Evolutionary conservation across 2,113 vertebrate genomes (phyloP).

Genomic region (Lepus europaeus): DNA sequence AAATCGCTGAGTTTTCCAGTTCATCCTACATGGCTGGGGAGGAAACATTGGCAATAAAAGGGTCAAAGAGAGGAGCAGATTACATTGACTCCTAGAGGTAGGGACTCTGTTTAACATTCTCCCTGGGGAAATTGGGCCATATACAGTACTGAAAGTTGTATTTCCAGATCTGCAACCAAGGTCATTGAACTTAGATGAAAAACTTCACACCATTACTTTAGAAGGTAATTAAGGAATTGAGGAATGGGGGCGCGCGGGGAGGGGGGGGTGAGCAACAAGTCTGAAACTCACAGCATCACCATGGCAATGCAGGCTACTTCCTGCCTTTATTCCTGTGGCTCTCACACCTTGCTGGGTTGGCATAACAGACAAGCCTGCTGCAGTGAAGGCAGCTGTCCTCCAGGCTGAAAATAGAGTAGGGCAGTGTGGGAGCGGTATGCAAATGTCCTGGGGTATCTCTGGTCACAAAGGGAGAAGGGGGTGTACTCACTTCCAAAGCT

Average conservation of each 20-base stretch:
- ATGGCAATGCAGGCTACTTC: neutral
- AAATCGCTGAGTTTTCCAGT: neutral
- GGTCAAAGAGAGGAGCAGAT: neutral
- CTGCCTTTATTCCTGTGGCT: neutral
- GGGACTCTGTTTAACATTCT: neutral
- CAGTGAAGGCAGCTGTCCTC: neutral
- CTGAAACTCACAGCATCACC: neutral
- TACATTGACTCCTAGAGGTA: neutral
- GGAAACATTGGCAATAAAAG: neutral
- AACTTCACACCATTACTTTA: neutral
- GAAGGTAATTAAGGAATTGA: neutral
- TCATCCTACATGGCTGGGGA: neutral
- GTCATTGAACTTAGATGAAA: neutral
- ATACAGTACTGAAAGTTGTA: neutral
- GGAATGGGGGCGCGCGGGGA: neutral
- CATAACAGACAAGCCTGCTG: neutral
- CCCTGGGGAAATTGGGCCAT: neutral
- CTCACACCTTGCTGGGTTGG: neutral
- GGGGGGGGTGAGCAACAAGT: neutral
- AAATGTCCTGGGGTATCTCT: too few relatives aligned
- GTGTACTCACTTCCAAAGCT: neutral
- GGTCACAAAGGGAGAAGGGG: neutral
- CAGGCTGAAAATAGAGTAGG: neutral
- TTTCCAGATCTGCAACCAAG: neutral
- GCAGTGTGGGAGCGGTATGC: neutral